Percentiles rank a stretch among this genome's conserved stretches.
These are phyloP conservation scores for Morelia viridis DNA, from an alignment of 2,797 vertebrate species.

Conservation along the genomic window DNA sequence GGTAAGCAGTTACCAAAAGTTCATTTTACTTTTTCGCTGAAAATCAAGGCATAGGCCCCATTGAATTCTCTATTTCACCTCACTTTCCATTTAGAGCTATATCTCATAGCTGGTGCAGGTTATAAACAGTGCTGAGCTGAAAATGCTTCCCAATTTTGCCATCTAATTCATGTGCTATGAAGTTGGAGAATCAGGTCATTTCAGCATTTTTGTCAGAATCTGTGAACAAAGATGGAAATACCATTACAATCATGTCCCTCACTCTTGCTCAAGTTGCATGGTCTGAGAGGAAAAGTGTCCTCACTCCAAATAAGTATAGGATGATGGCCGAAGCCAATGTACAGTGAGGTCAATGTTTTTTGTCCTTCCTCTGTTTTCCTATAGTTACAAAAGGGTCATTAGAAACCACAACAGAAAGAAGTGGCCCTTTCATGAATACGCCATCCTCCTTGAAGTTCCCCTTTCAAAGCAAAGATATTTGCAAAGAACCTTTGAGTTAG, in stretches of 20 bases:
- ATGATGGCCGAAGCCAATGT: background rate
- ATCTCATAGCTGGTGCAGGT: background rate
- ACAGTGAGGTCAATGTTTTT: background rate
- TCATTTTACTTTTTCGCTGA: background rate
- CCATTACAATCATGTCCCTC: background rate
- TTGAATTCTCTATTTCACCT: background rate
- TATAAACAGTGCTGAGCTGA: background rate
- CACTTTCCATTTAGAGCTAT: background rate
- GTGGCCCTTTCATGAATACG: background rate
- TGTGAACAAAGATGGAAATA: background rate
- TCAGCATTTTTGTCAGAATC: background rate
- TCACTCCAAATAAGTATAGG: background rate
- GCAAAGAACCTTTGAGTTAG: background rate
- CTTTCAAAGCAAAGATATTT: background rate
- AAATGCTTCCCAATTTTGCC: background rate
- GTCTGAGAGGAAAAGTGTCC: background rate
- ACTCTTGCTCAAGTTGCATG: background rate
- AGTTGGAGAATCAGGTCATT: background rate
- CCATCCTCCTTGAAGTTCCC: background rate
- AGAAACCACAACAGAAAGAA: background rate
- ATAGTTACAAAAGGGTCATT: background rate
- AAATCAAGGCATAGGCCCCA: background rate
- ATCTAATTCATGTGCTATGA: background rate
- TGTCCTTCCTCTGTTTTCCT: background rate
- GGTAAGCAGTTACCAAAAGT: background rate